Evolutionary conservation across 2,113 vertebrate genomes (phyloP).

Genomic region (Eira barbara): DNA sequence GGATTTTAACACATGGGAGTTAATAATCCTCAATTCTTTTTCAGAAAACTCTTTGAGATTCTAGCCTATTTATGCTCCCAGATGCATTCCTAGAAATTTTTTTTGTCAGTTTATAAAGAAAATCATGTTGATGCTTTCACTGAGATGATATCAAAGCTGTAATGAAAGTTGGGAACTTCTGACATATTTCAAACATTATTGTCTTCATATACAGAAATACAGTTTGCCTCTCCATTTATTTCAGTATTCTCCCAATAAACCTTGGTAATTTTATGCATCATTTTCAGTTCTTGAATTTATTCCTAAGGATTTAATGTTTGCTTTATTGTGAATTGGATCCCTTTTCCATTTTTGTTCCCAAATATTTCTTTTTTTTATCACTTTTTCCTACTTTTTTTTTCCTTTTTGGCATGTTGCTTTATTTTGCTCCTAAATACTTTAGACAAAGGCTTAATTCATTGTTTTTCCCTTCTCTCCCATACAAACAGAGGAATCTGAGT

Average conservation of each 20-base stretch:
- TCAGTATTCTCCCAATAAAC: not conserved
- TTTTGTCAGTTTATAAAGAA: not conserved
- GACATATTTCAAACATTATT: not conserved
- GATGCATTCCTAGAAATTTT: not conserved
- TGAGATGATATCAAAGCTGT: not conserved
- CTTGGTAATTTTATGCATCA: not conserved
- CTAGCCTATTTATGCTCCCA: not conserved
- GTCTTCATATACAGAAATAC: not conserved
- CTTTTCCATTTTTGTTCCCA: slow-evolving; percentile 25
- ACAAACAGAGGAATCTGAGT: slow-evolving; percentile 27
- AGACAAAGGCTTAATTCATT: slow-evolving; percentile 40
- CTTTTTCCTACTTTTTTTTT: not conserved
- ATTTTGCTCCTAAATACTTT: slow-evolving; percentile 39
- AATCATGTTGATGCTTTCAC: not conserved
- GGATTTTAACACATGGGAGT: not conserved
- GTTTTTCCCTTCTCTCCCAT: slow-evolving; percentile 35
- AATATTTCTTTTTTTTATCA: slow-evolving; percentile 39
- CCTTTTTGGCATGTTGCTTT: slow-evolving; percentile 32
- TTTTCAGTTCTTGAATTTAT: slow-evolving; percentile 35
- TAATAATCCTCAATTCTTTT: not conserved
- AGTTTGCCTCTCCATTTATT: slow-evolving; percentile 18
- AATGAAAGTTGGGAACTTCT: not conserved
- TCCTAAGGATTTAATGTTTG: slow-evolving; percentile 45
- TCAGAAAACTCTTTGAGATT: not conserved
- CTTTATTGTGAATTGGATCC: slow-evolving; percentile 11